These are phyloP conservation scores for Diadema setosum DNA, from an alignment of 35 echinoderm and acorn worm species.

Conservation along the genomic window DNA sequence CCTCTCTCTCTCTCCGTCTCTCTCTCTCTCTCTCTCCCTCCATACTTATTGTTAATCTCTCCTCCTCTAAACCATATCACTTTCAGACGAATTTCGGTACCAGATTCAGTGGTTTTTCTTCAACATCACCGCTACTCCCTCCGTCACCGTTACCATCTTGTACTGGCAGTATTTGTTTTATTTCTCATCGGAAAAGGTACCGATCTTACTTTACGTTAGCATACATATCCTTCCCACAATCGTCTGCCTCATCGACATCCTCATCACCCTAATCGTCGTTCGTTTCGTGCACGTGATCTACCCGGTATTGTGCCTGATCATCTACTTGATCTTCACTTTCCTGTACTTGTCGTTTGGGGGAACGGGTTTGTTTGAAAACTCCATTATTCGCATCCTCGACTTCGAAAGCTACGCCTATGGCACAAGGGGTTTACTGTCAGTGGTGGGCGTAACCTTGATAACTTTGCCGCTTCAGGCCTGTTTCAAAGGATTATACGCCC, in stretches of 20 bases:
- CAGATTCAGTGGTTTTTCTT: too few relatives aligned
- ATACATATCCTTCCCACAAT: neutral
- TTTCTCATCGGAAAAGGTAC: neutral
- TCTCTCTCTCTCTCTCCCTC: too few relatives aligned
- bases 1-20: too few relatives aligned
- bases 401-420: neutral
- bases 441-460: too few relatives aligned
- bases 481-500: too few relatives aligned
- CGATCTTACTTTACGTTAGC: neutral
- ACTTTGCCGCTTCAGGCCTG: too few relatives aligned
- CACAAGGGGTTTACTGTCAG: too few relatives aligned
- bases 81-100: too few relatives aligned
- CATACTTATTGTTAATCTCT: too few relatives aligned
- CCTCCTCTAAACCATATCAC: neutral
- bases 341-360: constrained; percentile 14
- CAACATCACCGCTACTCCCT: too few relatives aligned
- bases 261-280: constrained; percentile 1
- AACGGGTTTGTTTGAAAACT: neutral
- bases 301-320: neutral
- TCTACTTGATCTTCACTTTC: constrained; percentile 4
- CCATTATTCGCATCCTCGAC: constrained; percentile 17
- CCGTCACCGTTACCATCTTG: neutral
- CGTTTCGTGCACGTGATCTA: constrained; percentile 10
- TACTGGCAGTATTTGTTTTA: constrained; percentile 28
- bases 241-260: neutral